A percentile compares a stretch with the other conserved stretches of the same genome.
These are phyloP conservation scores for Stichodactyla helianthus DNA, from an alignment of 64 coral and sea anemone species.

Conservation along the genomic window DNA sequence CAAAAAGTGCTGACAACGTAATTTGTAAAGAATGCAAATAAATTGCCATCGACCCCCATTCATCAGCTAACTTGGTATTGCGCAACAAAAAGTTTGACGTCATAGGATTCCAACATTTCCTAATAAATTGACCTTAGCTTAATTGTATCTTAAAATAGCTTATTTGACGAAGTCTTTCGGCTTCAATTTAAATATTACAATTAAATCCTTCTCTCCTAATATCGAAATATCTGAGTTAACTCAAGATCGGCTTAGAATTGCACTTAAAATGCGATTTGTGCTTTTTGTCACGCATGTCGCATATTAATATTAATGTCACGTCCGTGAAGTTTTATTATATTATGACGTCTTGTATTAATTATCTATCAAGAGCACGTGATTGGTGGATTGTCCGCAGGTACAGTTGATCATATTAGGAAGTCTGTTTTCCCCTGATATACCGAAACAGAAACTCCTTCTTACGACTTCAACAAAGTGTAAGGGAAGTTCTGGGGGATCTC, in stretches of 20 bases:
- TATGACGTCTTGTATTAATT: neutral
- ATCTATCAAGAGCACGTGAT: neutral
- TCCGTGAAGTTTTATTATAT: neutral
- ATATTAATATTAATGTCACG: constrained; percentile 7
- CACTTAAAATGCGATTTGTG: neutral
- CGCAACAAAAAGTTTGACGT: neutral
- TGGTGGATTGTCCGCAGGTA: neutral
- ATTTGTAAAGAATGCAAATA: neutral
- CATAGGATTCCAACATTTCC: neutral
- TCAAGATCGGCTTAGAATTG: neutral
- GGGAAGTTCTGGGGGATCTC: neutral
- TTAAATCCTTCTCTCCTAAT: neutral
- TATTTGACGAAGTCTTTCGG: neutral
- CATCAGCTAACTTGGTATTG: neutral
- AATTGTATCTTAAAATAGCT: neutral
- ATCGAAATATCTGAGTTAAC: neutral
- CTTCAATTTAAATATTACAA: neutral
- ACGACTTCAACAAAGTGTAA: neutral
- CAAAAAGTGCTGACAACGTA: neutral
- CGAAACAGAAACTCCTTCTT: neutral
- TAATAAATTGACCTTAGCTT: neutral
- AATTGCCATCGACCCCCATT: neutral
- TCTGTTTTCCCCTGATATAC: neutral
- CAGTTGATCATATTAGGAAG: neutral
- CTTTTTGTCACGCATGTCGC: neutral